These are phyloP conservation scores for Carabus problematicus DNA, from an alignment of 2,888 invertebrate genomes.

Conservation along the genomic window DNA sequence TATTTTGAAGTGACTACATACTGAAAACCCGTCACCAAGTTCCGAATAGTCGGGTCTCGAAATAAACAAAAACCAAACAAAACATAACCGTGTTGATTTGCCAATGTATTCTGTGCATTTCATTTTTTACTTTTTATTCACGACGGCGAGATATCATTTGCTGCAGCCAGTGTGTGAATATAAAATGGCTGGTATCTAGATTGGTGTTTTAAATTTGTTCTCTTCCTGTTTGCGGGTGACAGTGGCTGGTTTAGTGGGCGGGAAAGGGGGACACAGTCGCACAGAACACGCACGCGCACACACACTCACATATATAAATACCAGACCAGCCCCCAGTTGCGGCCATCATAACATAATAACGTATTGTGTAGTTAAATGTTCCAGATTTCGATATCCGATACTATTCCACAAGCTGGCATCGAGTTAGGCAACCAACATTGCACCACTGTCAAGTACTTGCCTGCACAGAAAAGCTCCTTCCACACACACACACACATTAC, in stretches of 20 bases:
- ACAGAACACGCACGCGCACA: slow-evolving; percentile 17
- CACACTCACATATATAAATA: slow-evolving; percentile 14
- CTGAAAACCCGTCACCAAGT: slow-evolving; percentile 33
- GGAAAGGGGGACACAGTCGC: slow-evolving; percentile 25
- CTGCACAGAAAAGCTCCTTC: not conserved
- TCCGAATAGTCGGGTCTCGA: slow-evolving; percentile 28
- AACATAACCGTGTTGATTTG: slow-evolving; percentile 13
- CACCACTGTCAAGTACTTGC: not conserved
- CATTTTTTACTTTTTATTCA: slow-evolving; percentile 1
- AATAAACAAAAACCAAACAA: slow-evolving; percentile 10
- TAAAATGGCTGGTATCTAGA: slow-evolving; percentile 14
- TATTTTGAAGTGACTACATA: slow-evolving; percentile 2
- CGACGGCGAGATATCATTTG: slow-evolving; percentile 18
- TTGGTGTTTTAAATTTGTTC: slow-evolving; percentile 2
- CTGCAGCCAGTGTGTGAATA: slow-evolving; percentile 16
- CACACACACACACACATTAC: not conserved
- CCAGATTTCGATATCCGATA: not conserved
- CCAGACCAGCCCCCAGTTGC: slow-evolving; percentile 15
- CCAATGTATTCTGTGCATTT: no score
- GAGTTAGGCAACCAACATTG: slow-evolving; percentile 10
- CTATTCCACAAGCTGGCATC: not conserved
- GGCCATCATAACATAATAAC: slow-evolving; percentile 4
- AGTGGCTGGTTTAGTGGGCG: slow-evolving; percentile 23
- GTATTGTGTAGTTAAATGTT: slow-evolving; percentile 20
- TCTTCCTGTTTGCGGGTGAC: slow-evolving; percentile 26